Percentiles rank a stretch among this genome's conserved stretches.
Evolutionary conservation across 2,888 invertebrate species (phyloP).

Genomic region (Boloria euphrosyne): DNA sequence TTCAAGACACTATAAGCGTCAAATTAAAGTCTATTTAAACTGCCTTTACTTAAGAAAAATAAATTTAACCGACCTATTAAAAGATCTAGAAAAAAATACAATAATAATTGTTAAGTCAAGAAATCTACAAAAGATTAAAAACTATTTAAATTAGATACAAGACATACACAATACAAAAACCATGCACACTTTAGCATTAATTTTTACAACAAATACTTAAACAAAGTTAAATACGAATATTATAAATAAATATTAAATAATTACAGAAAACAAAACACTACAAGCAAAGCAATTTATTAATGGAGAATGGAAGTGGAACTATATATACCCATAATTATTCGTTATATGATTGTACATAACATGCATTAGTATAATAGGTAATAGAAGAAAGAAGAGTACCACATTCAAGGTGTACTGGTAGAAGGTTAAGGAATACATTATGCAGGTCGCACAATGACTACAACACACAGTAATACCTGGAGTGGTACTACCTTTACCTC

Average conservation of each 20-base stretch:
- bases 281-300: constrained; percentile 32
- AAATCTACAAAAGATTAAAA: no score
- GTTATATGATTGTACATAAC: constrained; percentile 25
- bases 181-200: background rate
- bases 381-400: constrained; percentile 66
- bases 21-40: background rate
- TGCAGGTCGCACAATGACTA: constrained; percentile 81
- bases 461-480: constrained; percentile 81
- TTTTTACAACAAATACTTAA: background rate
- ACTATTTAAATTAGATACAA: no score
- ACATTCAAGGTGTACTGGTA: constrained; percentile 79
- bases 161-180: constrained; percentile 15
- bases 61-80: background rate
- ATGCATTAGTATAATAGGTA: constrained; percentile 35
- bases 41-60: background rate
- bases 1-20: constrained; percentile 10
- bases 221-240: background rate
- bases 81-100: no score
- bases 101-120: no score
- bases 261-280: constrained; percentile 1
- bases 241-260: constrained; percentile 13
- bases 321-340: constrained; percentile 7
- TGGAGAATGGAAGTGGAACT: constrained; percentile 33
- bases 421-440: constrained; percentile 73
- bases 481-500: constrained; percentile 86